A percentile compares a stretch with the other conserved stretches of the same genome.
Conservation (phyloP, 2,797 vertebrate species). For the Gobio occitaniae region DNA sequence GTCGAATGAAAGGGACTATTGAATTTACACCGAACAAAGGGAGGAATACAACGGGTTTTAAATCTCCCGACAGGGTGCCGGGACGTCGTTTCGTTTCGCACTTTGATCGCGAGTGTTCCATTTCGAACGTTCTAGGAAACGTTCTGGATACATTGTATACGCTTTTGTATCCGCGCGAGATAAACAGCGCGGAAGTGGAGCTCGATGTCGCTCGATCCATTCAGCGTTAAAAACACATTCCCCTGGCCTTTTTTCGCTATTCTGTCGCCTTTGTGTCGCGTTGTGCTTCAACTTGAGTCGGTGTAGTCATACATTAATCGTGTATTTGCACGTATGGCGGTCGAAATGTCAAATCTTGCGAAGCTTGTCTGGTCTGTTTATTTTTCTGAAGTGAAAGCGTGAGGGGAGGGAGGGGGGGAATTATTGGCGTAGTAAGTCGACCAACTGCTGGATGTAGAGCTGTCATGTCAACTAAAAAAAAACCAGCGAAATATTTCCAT, state of each 20-base stretch:
- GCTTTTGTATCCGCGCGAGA: conserved; percentile 42
- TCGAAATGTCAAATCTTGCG: conserved; percentile 45
- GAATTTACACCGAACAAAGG: conserved; percentile 78
- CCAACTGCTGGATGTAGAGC: conserved; percentile 39
- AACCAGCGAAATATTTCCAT: not conserved
- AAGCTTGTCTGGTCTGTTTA: conserved; percentile 61
- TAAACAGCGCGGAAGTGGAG: conserved; percentile 62
- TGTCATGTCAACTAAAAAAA: conserved; percentile 50
- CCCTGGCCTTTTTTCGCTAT: not conserved
- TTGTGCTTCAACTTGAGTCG: not conserved
- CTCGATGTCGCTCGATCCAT: conserved; percentile 21
- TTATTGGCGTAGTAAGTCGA: conserved; percentile 56
- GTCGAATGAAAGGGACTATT: conserved; percentile 52
- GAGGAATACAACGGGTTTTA: conserved; percentile 76
- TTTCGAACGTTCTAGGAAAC: conserved; percentile 4
- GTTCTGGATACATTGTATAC: not conserved
- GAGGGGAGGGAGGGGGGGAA: conserved; percentile 50
- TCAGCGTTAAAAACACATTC: conserved; percentile 26
- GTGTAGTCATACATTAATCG: not conserved
- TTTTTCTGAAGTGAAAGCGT: conserved; percentile 64
- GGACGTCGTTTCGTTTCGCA: conserved; percentile 27
- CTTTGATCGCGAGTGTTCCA: not conserved
- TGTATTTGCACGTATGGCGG: not conserved
- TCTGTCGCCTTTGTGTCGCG: not conserved
- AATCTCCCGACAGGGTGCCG: conserved; percentile 65